These are phyloP conservation scores for Rhynchonycteris naso DNA, from an alignment of 2,797 vertebrate species.

Conservation along the genomic window DNA sequence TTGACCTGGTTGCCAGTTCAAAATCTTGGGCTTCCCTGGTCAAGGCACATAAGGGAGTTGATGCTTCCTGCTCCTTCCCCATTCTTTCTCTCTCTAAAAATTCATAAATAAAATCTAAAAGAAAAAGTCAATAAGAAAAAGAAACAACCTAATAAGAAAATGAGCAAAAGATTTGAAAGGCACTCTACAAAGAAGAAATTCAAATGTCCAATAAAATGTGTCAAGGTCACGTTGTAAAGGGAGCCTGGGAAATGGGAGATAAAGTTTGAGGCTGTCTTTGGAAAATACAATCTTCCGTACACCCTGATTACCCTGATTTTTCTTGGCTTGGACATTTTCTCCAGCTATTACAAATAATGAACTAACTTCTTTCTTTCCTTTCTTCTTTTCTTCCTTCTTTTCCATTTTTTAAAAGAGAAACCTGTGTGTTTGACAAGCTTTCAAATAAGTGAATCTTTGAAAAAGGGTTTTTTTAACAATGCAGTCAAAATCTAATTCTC, in stretches of 20 bases:
- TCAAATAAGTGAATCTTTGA: background rate
- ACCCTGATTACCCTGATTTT: background rate
- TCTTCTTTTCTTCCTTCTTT: no score
- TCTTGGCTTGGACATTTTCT: constrained; percentile 9
- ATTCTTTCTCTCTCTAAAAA: no score
- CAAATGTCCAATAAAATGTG: background rate
- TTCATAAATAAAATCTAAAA: no score
- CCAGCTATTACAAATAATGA: background rate
- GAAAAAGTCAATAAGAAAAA: background rate
- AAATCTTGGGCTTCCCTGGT: no score
- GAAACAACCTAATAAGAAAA: background rate
- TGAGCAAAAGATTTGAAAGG: background rate
- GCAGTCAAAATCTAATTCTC: background rate
- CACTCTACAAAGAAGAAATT: background rate
- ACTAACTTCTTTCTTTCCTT: background rate
- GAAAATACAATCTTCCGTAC: background rate
- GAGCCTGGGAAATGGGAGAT: background rate
- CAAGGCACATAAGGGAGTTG: no score
- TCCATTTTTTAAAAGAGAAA: background rate
- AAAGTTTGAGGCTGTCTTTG: background rate
- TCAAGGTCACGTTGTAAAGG: background rate
- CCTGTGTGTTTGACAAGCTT: background rate
- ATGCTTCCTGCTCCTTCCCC: no score
- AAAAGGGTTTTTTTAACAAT: background rate
- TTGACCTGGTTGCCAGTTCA: no score